Percentiles rank a stretch among this genome's conserved stretches.
phyloP scores from a whole-genome alignment of 2,113 vertebrate species.

The Pelodiscus sinensis region DNA sequence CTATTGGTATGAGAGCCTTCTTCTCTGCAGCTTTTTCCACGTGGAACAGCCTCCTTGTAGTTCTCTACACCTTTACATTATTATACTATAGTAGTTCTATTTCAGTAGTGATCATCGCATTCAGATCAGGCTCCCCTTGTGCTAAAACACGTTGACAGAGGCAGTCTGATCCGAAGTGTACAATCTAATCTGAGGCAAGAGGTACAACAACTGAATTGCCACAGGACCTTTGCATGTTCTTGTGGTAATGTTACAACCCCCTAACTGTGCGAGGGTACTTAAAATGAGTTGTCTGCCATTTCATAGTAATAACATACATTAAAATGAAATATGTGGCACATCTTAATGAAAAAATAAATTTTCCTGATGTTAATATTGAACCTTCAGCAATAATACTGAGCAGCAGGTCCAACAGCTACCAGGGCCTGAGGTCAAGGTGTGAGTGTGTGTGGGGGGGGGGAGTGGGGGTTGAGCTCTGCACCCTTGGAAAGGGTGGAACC shows the following conservation, averaged over 20 bases:
- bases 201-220: background rate
- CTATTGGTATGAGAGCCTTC: background rate
- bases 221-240: fast-evolving
- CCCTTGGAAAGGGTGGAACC: too few species aligned
- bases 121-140: background rate
- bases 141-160: background rate
- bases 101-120: background rate
- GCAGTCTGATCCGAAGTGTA: background rate
- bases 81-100: background rate
- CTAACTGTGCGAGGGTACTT: background rate
- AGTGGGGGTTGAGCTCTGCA: too few species aligned
- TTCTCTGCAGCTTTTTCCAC: background rate
- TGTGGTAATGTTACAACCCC: background rate
- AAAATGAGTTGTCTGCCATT: background rate
- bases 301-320: background rate
- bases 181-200: background rate
- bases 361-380: background rate
- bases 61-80: background rate
- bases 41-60: background rate
- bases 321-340: background rate
- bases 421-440: too few species aligned
- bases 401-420: too few species aligned
- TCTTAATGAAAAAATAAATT: constrained; percentile 25
- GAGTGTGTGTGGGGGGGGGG: too few species aligned
- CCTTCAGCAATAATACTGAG: constrained; percentile 8